These are phyloP conservation scores for Procambarus virginalis DNA, from an alignment of 1,140 invertebrate species.

Conservation along the genomic window DNA sequence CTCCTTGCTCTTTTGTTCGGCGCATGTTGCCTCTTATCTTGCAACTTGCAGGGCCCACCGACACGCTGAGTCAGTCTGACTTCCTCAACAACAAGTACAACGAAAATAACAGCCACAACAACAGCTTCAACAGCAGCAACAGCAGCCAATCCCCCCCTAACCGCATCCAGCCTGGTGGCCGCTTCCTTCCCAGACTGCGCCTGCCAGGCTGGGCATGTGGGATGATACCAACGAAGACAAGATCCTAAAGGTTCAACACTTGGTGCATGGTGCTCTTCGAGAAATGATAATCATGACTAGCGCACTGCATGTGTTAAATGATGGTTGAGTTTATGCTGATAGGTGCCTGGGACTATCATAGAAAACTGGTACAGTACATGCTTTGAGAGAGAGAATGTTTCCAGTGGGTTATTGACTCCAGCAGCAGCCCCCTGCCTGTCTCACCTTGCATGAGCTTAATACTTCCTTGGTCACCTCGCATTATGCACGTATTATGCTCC, in stretches of 20 bases:
- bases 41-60: conserved; percentile 51
- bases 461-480: neutral
- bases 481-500: neutral
- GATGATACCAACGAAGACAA: conserved; percentile 73
- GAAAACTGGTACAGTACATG: neutral
- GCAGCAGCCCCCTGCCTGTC: neutral
- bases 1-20: neutral
- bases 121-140: conserved; percentile 42
- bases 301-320: neutral
- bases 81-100: conserved; percentile 55
- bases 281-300: neutral
- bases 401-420: neutral
- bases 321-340: neutral
- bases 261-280: conserved; percentile 17
- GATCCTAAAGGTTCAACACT: conserved; percentile 72
- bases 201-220: conserved; percentile 74
- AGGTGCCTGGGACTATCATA: neutral
- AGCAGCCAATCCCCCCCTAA: conserved; percentile 37
- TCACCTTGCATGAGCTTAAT: conserved; percentile 14
- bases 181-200: conserved; percentile 75
- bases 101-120: conserved; percentile 22
- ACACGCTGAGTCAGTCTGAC: conserved; percentile 47
- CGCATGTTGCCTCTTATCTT: conserved; percentile 58
- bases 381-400: neutral
- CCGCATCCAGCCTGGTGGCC: conserved; percentile 71